phyloP scores from a whole-genome alignment of 2,888 invertebrate genomes.

The Andrena praecox region DNA sequence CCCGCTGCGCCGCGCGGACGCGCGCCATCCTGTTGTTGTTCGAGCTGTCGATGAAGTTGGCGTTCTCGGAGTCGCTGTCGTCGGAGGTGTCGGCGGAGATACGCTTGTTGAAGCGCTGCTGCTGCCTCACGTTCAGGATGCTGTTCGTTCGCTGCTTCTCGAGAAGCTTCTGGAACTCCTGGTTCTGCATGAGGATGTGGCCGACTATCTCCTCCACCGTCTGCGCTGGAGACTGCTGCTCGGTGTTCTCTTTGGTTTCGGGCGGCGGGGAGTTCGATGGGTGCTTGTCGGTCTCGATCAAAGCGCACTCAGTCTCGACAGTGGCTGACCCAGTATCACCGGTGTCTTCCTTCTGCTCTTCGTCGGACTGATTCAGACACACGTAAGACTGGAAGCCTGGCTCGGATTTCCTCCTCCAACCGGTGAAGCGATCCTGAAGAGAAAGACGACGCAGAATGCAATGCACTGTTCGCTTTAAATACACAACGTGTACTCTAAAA shows the following conservation, averaged over 20 bases:
- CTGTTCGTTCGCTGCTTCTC: slow-evolving; percentile 90
- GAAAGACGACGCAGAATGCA: not conserved
- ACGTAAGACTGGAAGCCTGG: slow-evolving; percentile 87
- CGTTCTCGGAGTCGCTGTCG: slow-evolving; percentile 82
- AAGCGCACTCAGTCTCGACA: slow-evolving; percentile 70
- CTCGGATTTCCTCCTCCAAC: slow-evolving; percentile 91
- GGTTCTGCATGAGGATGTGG: slow-evolving; percentile 92
- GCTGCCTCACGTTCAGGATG: slow-evolving; percentile 86
- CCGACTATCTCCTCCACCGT: slow-evolving; percentile 92
- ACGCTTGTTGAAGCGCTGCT: slow-evolving; percentile 86
- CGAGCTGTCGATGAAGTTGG: slow-evolving; percentile 66
- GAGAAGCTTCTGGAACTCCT: slow-evolving; percentile 92
- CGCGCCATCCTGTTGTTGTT: slow-evolving; percentile 71
- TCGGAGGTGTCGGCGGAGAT: slow-evolving; percentile 86
- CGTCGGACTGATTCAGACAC: slow-evolving; percentile 80
- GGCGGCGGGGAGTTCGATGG: slow-evolving; percentile 24
- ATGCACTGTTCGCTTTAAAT: not conserved
- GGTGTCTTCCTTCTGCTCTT: slow-evolving; percentile 76
- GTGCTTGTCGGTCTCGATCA: slow-evolving; percentile 85
- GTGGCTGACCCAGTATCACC: slow-evolving; percentile 46
- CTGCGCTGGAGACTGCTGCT: slow-evolving; percentile 80
- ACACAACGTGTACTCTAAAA: not conserved
- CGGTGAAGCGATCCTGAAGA: slow-evolving; percentile 86
- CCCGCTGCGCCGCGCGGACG: slow-evolving; percentile 64
- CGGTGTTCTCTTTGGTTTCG: slow-evolving; percentile 76